Evolutionary conservation across 1,140 invertebrate genomes (phyloP).

Genomic region (Drosophila arawakana): DNA sequence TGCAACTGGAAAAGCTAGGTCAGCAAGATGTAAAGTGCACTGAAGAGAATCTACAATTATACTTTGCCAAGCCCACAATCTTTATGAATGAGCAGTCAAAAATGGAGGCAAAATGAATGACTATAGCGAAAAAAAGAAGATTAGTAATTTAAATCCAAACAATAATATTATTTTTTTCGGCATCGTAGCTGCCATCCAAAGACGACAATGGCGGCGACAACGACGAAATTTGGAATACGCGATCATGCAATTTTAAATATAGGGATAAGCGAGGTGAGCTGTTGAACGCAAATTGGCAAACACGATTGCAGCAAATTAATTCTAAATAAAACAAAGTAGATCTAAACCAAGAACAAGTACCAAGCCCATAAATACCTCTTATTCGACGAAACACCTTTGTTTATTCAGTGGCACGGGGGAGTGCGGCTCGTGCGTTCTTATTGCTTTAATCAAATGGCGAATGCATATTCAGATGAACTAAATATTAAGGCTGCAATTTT

Average conservation of each 20-base stretch:
- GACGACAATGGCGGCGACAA: slow-evolving; percentile 54
- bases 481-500: too few relatives aligned
- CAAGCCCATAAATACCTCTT: not conserved
- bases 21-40: slow-evolving; percentile 66
- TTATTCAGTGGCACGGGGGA: too few relatives aligned
- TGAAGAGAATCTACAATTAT: slow-evolving; percentile 72
- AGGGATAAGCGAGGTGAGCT: slow-evolving; percentile 85
- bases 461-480: too few relatives aligned
- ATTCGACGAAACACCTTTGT: too few relatives aligned
- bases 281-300: slow-evolving; percentile 52
- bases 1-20: slow-evolving; percentile 61
- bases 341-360: slow-evolving; percentile 7
- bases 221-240: slow-evolving; percentile 73
- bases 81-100: slow-evolving; percentile 46
- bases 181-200: slow-evolving; percentile 76
- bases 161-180: slow-evolving; percentile 54
- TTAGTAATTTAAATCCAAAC: slow-evolving; percentile 4
- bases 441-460: too few relatives aligned
- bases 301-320: not conserved
- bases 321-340: not conserved
- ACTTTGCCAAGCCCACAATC: slow-evolving; percentile 66
- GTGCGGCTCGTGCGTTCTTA: too few relatives aligned
- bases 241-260: slow-evolving; percentile 85
- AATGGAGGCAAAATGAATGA: not conserved
- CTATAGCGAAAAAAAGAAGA: not conserved